Percentiles rank a stretch among this genome's conserved stretches.
Conservation (phyloP, 2,797 vertebrate species). For the Poecilia velifera region DNA sequence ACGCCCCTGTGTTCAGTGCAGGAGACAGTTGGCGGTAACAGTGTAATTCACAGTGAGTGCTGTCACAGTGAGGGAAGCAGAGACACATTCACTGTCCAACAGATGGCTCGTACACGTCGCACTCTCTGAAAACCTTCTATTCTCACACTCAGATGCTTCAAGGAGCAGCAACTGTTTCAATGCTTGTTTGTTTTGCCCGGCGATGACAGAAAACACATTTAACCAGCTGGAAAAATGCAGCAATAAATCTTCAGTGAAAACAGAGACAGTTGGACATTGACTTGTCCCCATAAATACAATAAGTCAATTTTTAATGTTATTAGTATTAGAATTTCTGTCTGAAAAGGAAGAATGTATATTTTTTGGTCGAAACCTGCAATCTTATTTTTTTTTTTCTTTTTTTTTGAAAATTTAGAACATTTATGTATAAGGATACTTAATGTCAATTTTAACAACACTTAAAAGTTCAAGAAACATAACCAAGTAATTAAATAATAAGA, state of each 20-base stretch:
- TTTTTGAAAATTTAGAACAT: not conserved
- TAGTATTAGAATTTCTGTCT: not conserved
- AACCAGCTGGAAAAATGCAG: slow-evolving; percentile 4
- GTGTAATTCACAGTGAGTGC: slow-evolving; percentile 67
- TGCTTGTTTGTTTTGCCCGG: slow-evolving; percentile 45
- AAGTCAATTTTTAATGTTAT: not conserved
- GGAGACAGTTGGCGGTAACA: slow-evolving; percentile 65
- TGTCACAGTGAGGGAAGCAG: slow-evolving; percentile 69
- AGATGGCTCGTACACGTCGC: slow-evolving; percentile 67
- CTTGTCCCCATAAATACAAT: too few species aligned
- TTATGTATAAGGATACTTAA: too few species aligned
- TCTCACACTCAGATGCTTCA: slow-evolving; percentile 58
- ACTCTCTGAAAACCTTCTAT: slow-evolving; percentile 53
- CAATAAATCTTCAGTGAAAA: slow-evolving; percentile 14
- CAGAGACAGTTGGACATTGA: not conserved
- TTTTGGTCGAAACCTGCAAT: not conserved
- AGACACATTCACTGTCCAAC: slow-evolving; percentile 70
- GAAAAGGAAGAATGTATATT: not conserved
- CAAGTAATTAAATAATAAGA: not conserved
- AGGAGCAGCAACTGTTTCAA: slow-evolving; percentile 61
- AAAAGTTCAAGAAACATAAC: not conserved
- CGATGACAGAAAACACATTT: slow-evolving; percentile 48
- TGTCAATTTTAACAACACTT: not conserved
- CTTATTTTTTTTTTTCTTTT: not conserved
- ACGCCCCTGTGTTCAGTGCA: slow-evolving; percentile 54